Evolutionary conservation across 1,140 invertebrate species (phyloP).

Genomic region (Mamestra configurata): DNA sequence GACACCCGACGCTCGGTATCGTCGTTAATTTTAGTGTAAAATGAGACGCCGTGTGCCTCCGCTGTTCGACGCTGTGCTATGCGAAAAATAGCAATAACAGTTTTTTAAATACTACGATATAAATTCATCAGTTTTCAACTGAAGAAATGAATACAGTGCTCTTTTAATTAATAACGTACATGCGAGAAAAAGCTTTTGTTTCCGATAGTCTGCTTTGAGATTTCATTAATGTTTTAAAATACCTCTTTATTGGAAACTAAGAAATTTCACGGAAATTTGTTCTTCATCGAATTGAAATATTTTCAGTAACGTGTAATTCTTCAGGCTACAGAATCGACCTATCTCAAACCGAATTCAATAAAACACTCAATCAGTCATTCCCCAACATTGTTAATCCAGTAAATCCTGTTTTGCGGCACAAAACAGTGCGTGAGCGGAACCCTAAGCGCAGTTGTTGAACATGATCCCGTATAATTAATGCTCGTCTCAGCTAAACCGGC

Average conservation of each 20-base stretch:
- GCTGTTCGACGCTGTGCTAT: slow-evolving; percentile 35
- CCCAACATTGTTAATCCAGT: slow-evolving; percentile 27
- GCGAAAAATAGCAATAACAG: slow-evolving; percentile 45
- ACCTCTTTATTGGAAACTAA: neutral
- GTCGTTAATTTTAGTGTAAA: slow-evolving; percentile 75
- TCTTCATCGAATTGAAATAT: neutral
- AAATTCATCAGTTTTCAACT: slow-evolving; percentile 27
- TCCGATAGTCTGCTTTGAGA: neutral
- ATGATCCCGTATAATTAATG: slow-evolving; percentile 73
- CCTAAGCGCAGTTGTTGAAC: slow-evolving; percentile 61
- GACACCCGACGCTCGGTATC: slow-evolving; percentile 66
- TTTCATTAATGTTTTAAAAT: neutral
- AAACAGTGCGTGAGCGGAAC: slow-evolving; percentile 52
- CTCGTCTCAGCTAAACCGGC: slow-evolving; percentile 65
- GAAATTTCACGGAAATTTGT: no score
- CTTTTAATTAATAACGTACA: slow-evolving; percentile 1
- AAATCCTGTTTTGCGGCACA: slow-evolving; percentile 47
- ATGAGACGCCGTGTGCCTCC: slow-evolving; percentile 58
- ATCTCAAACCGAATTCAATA: neutral
- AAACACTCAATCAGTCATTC: slow-evolving; percentile 17
- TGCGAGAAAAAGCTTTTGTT: slow-evolving; percentile 4
- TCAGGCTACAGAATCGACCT: neutral
- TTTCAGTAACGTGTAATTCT: no score
- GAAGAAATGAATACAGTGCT: neutral
- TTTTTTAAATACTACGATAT: slow-evolving; percentile 34